Conservation (phyloP, 2,113 vertebrate genomes). For the Seriola rivoliana region DNA sequence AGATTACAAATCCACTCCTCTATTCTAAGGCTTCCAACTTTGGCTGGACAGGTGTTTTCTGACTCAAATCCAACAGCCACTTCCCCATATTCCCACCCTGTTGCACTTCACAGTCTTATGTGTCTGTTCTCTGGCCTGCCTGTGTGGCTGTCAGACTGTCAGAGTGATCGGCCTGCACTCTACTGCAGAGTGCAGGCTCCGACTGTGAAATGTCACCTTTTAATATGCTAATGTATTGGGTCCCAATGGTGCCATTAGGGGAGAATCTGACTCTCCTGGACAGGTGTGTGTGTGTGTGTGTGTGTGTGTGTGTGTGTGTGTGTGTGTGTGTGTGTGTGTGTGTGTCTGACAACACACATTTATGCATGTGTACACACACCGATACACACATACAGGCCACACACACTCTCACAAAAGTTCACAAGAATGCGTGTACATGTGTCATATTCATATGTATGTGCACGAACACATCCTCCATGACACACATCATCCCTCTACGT, state of each 20-base stretch:
- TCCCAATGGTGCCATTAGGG: slow-evolving; percentile 77
- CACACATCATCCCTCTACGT: slow-evolving; percentile 37
- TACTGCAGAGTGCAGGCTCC: slow-evolving; percentile 35
- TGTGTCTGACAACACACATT: slow-evolving; percentile 14
- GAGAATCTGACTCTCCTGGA: slow-evolving; percentile 63
- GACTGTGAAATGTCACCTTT: slow-evolving; percentile 80
- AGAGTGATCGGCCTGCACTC: slow-evolving; percentile 51
- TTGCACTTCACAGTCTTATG: slow-evolving; percentile 14
- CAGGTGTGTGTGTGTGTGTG: slow-evolving; percentile 58
- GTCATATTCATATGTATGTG: slow-evolving; percentile 33
- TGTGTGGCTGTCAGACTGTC: slow-evolving; percentile 66
- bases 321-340: slow-evolving; percentile 49
- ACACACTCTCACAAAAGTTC: background rate
- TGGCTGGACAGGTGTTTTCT: slow-evolving; percentile 48
- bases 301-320: slow-evolving; percentile 33
- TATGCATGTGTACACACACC: slow-evolving; percentile 1
- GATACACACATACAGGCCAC: slow-evolving; percentile 1
- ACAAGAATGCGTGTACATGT: slow-evolving; percentile 11
- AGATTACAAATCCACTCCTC: slow-evolving; percentile 1
- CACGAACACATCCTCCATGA: slow-evolving; percentile 31
- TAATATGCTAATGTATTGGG: slow-evolving; percentile 78
- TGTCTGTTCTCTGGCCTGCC: slow-evolving; percentile 48
- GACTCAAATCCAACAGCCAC: slow-evolving; percentile 26
- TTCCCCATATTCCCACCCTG: slow-evolving; percentile 35
- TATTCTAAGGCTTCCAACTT: background rate